Conservation (phyloP, 1,140 invertebrate genomes). For the Heliothis subflexa region DNA sequence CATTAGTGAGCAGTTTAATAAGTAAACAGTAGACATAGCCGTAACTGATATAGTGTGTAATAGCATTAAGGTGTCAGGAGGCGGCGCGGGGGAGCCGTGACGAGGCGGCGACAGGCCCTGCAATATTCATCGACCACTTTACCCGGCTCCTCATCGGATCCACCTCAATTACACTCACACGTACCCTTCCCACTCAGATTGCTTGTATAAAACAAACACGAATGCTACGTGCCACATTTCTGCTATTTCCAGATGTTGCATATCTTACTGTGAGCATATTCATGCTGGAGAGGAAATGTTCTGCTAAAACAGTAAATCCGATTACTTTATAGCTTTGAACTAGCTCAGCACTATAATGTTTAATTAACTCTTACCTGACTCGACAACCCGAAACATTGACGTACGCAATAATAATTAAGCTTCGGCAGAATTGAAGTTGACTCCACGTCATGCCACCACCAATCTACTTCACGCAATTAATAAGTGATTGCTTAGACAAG, state of each 20-base stretch:
- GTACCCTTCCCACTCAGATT: conserved; percentile 27
- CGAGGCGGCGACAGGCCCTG: conserved; percentile 60
- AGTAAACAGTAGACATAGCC: conserved; percentile 12
- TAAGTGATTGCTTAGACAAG: background rate
- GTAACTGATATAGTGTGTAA: conserved; percentile 28
- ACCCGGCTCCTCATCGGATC: conserved; percentile 54
- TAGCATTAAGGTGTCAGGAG: conserved; percentile 44
- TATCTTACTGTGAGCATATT: background rate
- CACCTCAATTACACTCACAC: conserved; percentile 45
- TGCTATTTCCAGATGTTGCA: conserved; percentile 8
- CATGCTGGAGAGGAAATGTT: no score
- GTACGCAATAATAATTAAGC: conserved; percentile 5
- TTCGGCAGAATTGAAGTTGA: background rate
- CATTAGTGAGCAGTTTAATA: conserved; percentile 15
- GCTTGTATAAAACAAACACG: conserved; percentile 35
- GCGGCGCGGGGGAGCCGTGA: conserved; percentile 20
- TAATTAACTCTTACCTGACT: background rate
- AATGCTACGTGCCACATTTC: background rate
- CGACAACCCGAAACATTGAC: background rate
- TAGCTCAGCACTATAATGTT: background rate
- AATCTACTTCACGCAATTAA: background rate
- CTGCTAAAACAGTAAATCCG: no score
- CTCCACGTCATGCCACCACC: background rate
- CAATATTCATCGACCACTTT: conserved; percentile 79
- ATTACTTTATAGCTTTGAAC: no score